A percentile compares a stretch with the other conserved stretches of the same genome.
Evolutionary conservation across 2,888 invertebrate species (phyloP).

Genomic region (Drosophila kambysellisi): DNA sequence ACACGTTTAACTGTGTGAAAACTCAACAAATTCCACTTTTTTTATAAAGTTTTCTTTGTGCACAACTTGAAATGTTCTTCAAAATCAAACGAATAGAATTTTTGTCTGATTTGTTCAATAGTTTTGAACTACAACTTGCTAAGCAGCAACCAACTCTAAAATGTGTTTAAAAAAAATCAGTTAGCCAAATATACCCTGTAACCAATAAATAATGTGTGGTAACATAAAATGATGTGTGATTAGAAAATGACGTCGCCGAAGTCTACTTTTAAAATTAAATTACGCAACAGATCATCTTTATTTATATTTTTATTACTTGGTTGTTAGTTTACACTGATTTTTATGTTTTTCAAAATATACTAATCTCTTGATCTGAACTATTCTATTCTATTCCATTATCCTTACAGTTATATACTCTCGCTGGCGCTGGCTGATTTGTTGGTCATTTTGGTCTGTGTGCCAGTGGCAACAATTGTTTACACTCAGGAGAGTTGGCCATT

Average conservation of each 20-base stretch:
- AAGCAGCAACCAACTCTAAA: not conserved
- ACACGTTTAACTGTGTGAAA: conserved; percentile 44
- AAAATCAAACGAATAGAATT: not conserved
- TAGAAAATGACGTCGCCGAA: not conserved
- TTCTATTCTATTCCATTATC: not conserved
- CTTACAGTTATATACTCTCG: conserved; percentile 90
- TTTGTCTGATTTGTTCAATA: not conserved
- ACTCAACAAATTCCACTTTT: conserved; percentile 8
- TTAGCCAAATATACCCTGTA: not conserved
- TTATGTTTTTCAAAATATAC: too few species aligned
- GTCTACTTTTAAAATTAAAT: not conserved
- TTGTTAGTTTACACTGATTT: not conserved
- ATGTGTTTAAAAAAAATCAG: not conserved
- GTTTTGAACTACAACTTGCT: not conserved
- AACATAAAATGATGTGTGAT: not conserved
- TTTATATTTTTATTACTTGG: not conserved
- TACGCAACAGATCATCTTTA: fast-evolving
- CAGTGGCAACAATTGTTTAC: conserved; percentile 94
- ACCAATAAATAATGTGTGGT: not conserved
- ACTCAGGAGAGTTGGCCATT: conserved; percentile 96
- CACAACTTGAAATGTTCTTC: not conserved
- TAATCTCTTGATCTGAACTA: not conserved
- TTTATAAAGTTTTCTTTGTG: not conserved
- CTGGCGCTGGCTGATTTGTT: conserved; percentile 93
- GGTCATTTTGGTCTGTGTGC: conserved; percentile 93